Evolutionary conservation across 1,140 invertebrate species (phyloP).

Genomic region (Solen grandis): DNA sequence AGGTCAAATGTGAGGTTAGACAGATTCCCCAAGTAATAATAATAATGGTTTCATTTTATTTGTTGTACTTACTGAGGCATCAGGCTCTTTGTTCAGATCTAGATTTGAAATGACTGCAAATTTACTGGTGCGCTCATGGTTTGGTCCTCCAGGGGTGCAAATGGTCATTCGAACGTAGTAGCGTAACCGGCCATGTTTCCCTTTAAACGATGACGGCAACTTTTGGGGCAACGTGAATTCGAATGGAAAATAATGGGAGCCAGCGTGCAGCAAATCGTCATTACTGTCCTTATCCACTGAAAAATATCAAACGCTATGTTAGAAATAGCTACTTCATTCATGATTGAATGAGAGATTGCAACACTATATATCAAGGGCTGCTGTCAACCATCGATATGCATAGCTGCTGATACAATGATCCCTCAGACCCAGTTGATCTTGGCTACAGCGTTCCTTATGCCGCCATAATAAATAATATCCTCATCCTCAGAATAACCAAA

Average conservation of each 20-base stretch:
- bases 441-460: no score
- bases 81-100: conserved; percentile 74
- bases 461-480: no score
- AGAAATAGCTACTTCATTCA: no score
- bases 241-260: conserved; percentile 78
- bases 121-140: conserved; percentile 76
- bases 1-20: no score
- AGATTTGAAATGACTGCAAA: conserved; percentile 75
- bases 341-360: no score
- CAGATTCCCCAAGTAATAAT: no score
- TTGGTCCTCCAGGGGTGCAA: conserved; percentile 72
- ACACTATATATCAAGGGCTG: no score
- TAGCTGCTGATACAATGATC: no score
- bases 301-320: conserved; percentile 23
- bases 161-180: conserved; percentile 77
- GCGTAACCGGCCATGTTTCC: conserved; percentile 76
- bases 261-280: conserved; percentile 73
- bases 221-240: conserved; percentile 74
- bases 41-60: no score
- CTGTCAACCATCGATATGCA: no score
- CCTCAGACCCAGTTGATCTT: no score
- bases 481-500: no score
- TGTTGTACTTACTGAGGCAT: conserved; percentile 74
- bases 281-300: conserved; percentile 75
- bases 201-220: conserved; percentile 77